Evolutionary conservation across 2,113 vertebrate species (phyloP).

Genomic region (Stercorarius parasiticus): DNA sequence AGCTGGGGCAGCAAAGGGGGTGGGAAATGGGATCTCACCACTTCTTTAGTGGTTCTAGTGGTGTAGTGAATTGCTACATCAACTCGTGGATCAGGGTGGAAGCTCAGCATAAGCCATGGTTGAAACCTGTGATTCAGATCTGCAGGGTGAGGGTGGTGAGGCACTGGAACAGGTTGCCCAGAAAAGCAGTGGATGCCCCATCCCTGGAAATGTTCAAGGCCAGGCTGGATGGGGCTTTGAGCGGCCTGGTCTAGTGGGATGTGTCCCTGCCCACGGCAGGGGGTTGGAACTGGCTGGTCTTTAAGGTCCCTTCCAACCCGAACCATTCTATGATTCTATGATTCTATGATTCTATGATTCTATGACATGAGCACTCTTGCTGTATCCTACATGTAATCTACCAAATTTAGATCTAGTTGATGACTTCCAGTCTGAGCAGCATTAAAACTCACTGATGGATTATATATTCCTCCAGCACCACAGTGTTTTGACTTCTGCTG

Average conservation of each 20-base stretch:
- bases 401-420: background rate
- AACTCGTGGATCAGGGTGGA: background rate
- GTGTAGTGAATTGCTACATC: background rate
- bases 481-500: background rate
- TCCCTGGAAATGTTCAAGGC: no score
- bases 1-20: background rate
- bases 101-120: background rate
- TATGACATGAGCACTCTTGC: background rate
- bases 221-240: no score
- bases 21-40: background rate
- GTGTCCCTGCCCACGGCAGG: no score
- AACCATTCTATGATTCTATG: no score
- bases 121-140: background rate
- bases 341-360: background rate
- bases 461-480: background rate
- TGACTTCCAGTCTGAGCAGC: background rate
- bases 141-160: background rate
- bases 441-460: background rate
- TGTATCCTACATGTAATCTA: background rate
- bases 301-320: no score
- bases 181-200: no score
- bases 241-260: no score
- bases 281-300: no score
- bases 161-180: no score
- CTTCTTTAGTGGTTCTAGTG: background rate